Conservation (phyloP, 2,888 invertebrate species). For the Himalopsyche tibetana region DNA sequence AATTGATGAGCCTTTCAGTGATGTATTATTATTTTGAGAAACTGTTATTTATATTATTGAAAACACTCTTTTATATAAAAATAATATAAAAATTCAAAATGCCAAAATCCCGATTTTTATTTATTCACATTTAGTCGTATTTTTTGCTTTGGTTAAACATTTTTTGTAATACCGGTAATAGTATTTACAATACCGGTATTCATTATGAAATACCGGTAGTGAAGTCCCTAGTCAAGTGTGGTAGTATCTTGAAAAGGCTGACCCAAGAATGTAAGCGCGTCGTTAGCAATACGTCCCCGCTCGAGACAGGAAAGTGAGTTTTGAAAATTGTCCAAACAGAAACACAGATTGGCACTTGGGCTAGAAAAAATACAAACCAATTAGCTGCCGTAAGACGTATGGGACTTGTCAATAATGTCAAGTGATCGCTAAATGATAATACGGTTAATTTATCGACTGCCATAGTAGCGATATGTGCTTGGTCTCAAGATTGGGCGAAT, state of each 20-base stretch:
- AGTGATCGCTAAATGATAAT: constrained; percentile 28
- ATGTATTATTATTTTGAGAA: too few species aligned
- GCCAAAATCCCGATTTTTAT: too few species aligned
- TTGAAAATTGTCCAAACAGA: not conserved
- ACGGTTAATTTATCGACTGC: constrained; percentile 1
- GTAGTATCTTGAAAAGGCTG: not conserved
- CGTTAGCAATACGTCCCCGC: not conserved
- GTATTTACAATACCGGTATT: too few species aligned
- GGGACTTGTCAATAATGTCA: constrained; percentile 32
- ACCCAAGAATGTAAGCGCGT: constrained; percentile 11
- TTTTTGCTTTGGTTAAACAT: too few species aligned
- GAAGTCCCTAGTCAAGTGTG: not conserved
- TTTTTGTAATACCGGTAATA: too few species aligned
- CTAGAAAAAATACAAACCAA: constrained; percentile 3
- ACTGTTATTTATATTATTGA: too few species aligned
- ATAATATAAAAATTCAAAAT: too few species aligned
- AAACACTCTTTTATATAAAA: too few species aligned
- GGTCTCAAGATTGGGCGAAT: not conserved
- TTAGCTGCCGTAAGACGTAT: constrained; percentile 29
- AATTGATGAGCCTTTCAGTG: too few species aligned
- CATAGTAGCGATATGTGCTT: not conserved
- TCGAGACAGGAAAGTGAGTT: not conserved
- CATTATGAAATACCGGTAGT: too few species aligned
- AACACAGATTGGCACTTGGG: constrained; percentile 36
- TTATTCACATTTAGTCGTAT: too few species aligned